Base-by-base conservation (phyloP, 1,140 invertebrate species). In the Leptinotarsa defecta region DNA sequence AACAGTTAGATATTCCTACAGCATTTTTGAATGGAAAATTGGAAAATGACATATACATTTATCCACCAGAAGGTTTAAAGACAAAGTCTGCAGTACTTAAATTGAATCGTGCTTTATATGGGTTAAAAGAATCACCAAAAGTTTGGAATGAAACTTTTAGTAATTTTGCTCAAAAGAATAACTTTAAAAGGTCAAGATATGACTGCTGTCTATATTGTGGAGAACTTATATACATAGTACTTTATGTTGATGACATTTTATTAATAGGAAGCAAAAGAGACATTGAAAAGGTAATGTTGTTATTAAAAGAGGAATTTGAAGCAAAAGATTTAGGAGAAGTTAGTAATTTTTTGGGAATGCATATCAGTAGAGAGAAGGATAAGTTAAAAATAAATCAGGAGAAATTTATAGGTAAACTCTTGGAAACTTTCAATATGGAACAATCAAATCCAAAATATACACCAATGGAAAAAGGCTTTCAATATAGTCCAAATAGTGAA, bases 111-210 rank as follows among this genome's bases (percentile, higher is more conserved):
- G 74, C 74, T 61, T 63, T 74, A 24, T 74, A 74, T 70, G 74
- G 74, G 15, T 27, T 68, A 62, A 62, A 61, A 62, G 67, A 74
- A n/a, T 68, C 74, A 43, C 74, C 74, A 22, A 74, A 69, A 62
- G 65, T 74, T 19, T 74, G 74, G 74, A 74, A 74, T 43, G 74
- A 74, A 24, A 74, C 48, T 34, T 74, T 74, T 34, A 74, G n/a
- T 74, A 43, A 74, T 34, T 74, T 74, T 74, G 74, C 52, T 57
- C 22, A 6, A n/a, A 74, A 74, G 34, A 74, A 74, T 63, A 67
- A 74, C 8, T 74, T 74, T 48, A n/a, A 24, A 74, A 48, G 73
- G 19, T 74, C 73, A 67, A 67, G 20, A 68, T 62, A 57, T 74
- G 34, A 74, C 43, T 70, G 17, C 13, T n/a, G 69, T 71, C 22